Evolutionary conservation across 2,888 invertebrate species (phyloP), one percentile per base, ranked within the genome.

Genomic region (Sisyra terminalis): DNA sequence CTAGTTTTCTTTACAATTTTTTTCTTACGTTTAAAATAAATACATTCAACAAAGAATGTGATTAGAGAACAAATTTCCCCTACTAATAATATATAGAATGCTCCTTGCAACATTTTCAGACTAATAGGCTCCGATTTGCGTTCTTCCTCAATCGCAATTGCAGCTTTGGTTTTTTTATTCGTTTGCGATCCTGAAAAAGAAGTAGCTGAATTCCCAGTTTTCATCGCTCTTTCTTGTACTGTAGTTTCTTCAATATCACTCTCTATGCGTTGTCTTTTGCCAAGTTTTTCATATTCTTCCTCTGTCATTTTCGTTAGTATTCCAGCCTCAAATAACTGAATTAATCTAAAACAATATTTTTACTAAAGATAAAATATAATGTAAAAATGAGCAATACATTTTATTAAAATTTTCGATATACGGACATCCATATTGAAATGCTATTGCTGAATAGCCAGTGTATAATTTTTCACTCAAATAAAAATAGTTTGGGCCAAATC

Each of bases 381-480:
- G n/a, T n/a, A n/a, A n/a, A n/a, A 10, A 38, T 35, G 2, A 13
- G 17, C 64, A 69, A 66, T 62, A 82, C 82, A 79, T 75, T 57
- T 70, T 68, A 55, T 83, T 81, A 43, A 83, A 70, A 47, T 78
- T 78, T 52, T 80, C 78, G 31, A 79, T 63, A 54, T 74, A 83
- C 2, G 82, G 82, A 52, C 81, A 81, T 10, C 83, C 83, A 39
- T 76, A 69, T 64, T 82, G 83, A 43, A 83, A 64, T 1, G 82
- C 82, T 34, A 83, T 78, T 0, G 82, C 82, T 0, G 83, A 83
- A 56, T 83, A 83, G 34, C 81, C 70, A 0, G 82, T 83, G 50
- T 79, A 80, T 8, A 83, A 61, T 57, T 82, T 82, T 54, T 82
- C 79, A 51, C 82, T 82, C 40, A 83, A 58, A 60, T 83, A 81